These are phyloP conservation scores for Corvus cornix DNA, from an alignment of 2,113 vertebrate species.

Conservation along the genomic window DNA sequence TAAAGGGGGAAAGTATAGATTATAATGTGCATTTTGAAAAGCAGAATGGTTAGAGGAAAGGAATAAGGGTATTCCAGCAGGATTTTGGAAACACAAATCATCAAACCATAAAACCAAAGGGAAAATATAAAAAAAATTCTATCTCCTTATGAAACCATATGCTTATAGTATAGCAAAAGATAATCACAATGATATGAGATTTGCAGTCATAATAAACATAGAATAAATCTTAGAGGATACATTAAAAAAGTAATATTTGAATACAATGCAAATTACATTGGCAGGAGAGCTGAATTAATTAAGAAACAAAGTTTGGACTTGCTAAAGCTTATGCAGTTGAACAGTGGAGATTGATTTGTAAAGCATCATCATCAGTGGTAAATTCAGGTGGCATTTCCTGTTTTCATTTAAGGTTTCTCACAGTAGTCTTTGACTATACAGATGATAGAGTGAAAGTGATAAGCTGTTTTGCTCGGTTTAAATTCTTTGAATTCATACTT, in stretches of 20 bases:
- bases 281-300: constrained; percentile 28
- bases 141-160: neutral
- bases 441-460: neutral
- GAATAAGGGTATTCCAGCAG: neutral
- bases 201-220: neutral
- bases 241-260: constrained; percentile 44
- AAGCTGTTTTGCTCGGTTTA: neutral
- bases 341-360: neutral
- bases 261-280: constrained; percentile 32
- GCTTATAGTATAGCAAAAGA: neutral
- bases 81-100: neutral
- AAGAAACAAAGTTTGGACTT: neutral
- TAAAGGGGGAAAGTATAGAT: neutral
- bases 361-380: neutral
- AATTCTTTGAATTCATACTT: neutral
- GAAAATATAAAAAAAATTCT: neutral
- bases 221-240: constrained; percentile 38
- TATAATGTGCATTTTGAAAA: neutral
- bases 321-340: neutral
- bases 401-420: neutral
- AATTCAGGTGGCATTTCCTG: neutral
- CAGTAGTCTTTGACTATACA: neutral
- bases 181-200: constrained; percentile 12
- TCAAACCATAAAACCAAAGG: neutral
- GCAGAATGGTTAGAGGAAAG: neutral